phyloP scores from a whole-genome alignment of 2,797 vertebrate genomes.

The Sebastes hubbsi region DNA sequence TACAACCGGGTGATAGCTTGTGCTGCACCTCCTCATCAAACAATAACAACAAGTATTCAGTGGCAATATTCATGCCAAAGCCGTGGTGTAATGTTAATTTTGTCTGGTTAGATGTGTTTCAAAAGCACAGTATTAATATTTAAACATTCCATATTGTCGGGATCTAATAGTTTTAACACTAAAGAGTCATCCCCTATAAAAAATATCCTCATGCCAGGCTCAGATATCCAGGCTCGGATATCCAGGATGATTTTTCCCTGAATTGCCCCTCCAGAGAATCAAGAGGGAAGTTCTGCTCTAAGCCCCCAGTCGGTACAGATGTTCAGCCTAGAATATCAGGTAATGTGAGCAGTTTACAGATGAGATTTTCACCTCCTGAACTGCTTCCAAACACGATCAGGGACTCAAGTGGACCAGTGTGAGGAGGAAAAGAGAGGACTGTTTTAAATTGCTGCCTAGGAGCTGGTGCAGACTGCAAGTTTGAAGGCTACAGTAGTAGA shows the following conservation, averaged over 20 bases:
- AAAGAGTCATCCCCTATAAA: not conserved
- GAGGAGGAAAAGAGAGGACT: conserved; percentile 1
- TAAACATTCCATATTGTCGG: not conserved
- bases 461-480: not conserved
- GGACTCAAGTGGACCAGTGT: not conserved
- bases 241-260: not conserved
- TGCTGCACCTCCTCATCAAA: conserved; percentile 20
- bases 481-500: conserved; percentile 2
- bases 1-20: conserved; percentile 31
- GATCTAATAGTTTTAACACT: not conserved
- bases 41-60: conserved; percentile 11
- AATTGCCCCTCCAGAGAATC: not conserved
- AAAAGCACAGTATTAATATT: conserved; percentile 3
- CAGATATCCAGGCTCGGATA: not conserved
- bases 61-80: not conserved
- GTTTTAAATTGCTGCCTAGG: not conserved
- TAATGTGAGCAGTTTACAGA: conserved; percentile 30
- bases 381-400: conserved; percentile 8
- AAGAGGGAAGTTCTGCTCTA: not conserved
- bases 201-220: not conserved
- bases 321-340: conserved; percentile 19
- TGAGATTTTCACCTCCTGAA: conserved; percentile 33
- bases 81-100: conserved; percentile 2
- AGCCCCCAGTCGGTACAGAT: not conserved
- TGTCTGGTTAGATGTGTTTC: not conserved